Conservation (phyloP, 2,113 vertebrate genomes). For the Chascanopsetta lugubris region DNA sequence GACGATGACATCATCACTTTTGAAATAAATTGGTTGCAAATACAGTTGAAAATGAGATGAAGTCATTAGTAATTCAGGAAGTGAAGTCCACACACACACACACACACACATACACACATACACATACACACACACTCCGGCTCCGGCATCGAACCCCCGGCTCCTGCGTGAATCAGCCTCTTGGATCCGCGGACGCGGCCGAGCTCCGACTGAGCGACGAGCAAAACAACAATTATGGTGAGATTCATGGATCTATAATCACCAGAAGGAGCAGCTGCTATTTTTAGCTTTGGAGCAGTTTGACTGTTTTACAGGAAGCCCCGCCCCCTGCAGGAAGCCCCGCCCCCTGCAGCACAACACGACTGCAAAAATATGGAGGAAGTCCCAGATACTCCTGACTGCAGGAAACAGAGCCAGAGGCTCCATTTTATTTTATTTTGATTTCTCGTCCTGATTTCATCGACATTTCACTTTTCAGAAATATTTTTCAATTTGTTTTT, state of each 20-base stretch:
- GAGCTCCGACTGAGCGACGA: constrained; percentile 43
- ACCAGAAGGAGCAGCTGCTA: no score
- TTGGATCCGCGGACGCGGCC: constrained; percentile 42
- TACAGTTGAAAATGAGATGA: neutral
- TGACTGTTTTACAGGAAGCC: constrained; percentile 50
- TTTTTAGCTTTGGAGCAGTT: constrained; percentile 60
- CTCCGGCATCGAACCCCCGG: constrained; percentile 9
- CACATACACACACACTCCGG: constrained; percentile 10
- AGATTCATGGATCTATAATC: constrained; percentile 63
- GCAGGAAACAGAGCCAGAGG: no score
- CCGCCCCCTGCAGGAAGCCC: constrained; percentile 43
- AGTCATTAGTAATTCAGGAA: no score
- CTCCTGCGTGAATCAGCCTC: constrained; percentile 57
- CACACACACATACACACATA: neutral
- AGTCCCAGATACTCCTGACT: constrained; percentile 18
- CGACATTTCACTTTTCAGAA: no score
- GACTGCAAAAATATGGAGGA: constrained; percentile 17
- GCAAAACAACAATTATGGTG: constrained; percentile 64
- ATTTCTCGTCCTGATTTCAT: no score
- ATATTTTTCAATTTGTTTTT: no score
- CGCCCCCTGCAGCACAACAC: constrained; percentile 43
- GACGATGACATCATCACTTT: neutral
- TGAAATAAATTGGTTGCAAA: neutral
- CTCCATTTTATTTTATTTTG: no score
- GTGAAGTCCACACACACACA: no score